Conservation (phyloP, 1,140 invertebrate genomes). For the Drosophila azteca region DNA sequence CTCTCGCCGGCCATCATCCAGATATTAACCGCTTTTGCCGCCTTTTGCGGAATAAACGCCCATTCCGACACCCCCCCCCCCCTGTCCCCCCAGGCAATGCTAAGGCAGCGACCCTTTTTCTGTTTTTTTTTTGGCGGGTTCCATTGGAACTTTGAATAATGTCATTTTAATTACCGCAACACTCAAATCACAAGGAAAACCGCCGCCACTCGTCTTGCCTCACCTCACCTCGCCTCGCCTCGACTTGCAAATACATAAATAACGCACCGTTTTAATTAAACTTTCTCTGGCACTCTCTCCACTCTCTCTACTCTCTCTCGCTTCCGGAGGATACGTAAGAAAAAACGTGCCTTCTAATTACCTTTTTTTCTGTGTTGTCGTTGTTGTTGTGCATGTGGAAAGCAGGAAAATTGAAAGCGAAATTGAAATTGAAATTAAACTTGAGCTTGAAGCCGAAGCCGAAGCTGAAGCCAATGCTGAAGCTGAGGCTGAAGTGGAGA, state of each 20-base stretch:
- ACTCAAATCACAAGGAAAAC: slow-evolving; percentile 52
- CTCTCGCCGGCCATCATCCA: slow-evolving; percentile 33
- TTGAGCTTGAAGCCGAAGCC: background rate
- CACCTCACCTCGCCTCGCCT: background rate
- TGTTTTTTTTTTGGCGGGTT: background rate
- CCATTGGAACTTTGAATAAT: slow-evolving; percentile 63
- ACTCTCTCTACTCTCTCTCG: background rate
- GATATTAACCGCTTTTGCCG: slow-evolving; percentile 44
- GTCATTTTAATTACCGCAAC: slow-evolving; percentile 81
- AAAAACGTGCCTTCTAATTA: slow-evolving; percentile 61
- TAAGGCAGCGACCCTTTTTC: slow-evolving; percentile 52
- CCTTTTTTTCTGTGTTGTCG: slow-evolving; percentile 37
- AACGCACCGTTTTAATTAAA: slow-evolving; percentile 66
- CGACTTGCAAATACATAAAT: slow-evolving; percentile 43
- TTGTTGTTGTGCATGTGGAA: background rate
- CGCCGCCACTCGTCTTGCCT: no score
- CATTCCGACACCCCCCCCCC: no score
- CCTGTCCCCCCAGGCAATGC: no score
- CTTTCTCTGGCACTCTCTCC: background rate
- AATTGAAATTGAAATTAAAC: slow-evolving; percentile 4
- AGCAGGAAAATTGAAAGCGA: slow-evolving; percentile 9
- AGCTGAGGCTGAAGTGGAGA: slow-evolving; percentile 19
- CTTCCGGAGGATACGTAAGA: slow-evolving; percentile 34
- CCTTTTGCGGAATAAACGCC: slow-evolving; percentile 63
- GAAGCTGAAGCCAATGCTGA: slow-evolving; percentile 21